Base-by-base conservation (phyloP, 64 coral and sea anemone species). In the Acropora yongei region DNA sequence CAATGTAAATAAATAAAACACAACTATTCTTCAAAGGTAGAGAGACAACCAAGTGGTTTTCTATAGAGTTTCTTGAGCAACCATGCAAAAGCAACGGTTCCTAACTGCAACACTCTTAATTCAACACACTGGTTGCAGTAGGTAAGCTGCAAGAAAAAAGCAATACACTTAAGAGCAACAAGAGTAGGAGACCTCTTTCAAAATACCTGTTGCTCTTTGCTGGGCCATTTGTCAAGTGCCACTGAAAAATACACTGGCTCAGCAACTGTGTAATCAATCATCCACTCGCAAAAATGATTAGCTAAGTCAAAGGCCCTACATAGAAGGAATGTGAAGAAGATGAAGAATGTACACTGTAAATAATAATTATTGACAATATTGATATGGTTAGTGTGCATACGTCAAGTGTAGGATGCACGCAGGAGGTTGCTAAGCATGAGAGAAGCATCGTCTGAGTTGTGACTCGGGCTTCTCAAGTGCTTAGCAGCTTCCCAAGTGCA, bases 261-360 rank as follows among this genome's bases (percentile, higher is more conserved):
- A 45, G 91, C 73, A 18, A 90, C 17, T 0, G n/a, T 76, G 68
- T 96, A 96, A 46, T 96, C 76, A 16, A 68, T 48, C 6, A 89
- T 96, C 95, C 95, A 96, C 78, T 96, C 91, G 86, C 91, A 93
- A 71, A 96, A 96, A 76, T 96, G 91, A 8, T 96, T 96, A 13
- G 95, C 95, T 8, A 96, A 80, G 20, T 96, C 95, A 93, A 93
- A 90, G 8, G 82, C 91, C 43, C 87, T 94, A 77, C 61, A 81
- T 0, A 74, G 45, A 87, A 20, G 60, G 57, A 65, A 17, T 74
- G 71, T 14, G 41, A 71, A 71, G 68, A 71, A 30, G 68, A 19
- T 9, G 2, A 13, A 66, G 9, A 66, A 11, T 66, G 2, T 13
- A 2, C 8, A 55, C 61, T 14, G 9, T 66, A 8, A 11, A 66